Conservation (phyloP, 2,113 vertebrate genomes). For the Neodon shergylaensis region DNA sequence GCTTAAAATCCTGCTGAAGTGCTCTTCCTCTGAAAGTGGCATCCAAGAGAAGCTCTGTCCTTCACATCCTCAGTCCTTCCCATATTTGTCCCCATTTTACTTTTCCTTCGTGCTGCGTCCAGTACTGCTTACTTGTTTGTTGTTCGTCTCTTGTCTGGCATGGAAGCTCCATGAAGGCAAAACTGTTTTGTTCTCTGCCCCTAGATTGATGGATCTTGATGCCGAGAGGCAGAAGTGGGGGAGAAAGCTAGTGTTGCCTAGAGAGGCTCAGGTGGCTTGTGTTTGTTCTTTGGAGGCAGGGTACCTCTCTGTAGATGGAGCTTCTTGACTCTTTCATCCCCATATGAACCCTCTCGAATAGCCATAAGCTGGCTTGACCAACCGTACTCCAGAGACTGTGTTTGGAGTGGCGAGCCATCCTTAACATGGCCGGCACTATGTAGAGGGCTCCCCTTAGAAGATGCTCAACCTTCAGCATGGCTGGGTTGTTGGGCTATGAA, state of each 20-base stretch:
- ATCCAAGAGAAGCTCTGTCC: background rate
- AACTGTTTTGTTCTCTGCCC: background rate
- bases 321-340: background rate
- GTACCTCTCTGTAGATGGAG: background rate
- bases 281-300: background rate
- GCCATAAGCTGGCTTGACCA: background rate
- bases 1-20: background rate
- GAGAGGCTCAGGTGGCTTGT: background rate
- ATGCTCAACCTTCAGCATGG: background rate
- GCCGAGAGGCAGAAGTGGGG: background rate
- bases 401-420: background rate
- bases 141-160: background rate
- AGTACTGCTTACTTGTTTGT: background rate
- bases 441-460: background rate
- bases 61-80: background rate
- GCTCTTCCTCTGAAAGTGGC: background rate
- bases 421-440: background rate
- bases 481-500: background rate
- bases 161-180: too few species aligned
- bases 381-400: background rate
- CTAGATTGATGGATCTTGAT: background rate
- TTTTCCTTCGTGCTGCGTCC: background rate
- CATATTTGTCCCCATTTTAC: background rate
- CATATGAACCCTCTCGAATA: background rate
- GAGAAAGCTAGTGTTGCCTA: accelerated